A percentile compares a stretch with the other conserved stretches of the same genome.
Evolutionary conservation across 2,113 vertebrate species (phyloP).

Genomic region (Dromiciops gliroides): DNA sequence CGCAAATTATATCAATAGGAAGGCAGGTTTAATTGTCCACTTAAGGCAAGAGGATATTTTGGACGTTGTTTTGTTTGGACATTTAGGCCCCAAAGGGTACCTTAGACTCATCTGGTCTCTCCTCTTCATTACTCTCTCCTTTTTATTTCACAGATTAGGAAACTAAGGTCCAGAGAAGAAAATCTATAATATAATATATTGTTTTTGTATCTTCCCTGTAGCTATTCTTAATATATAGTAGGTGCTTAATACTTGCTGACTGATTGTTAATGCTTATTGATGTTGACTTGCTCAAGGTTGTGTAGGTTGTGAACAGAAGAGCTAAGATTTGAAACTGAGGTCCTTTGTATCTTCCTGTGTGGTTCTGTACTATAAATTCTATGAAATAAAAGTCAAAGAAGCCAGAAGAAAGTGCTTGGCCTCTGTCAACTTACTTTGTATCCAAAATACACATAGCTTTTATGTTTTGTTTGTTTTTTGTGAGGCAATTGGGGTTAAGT

Average conservation of each 20-base stretch:
- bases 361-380: not conserved
- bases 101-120: not conserved
- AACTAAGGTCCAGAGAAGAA: not conserved
- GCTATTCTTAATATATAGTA: not conserved
- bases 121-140: not conserved
- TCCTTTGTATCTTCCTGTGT: not conserved
- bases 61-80: not conserved
- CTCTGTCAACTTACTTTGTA: not conserved
- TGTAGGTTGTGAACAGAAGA: not conserved
- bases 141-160: not conserved
- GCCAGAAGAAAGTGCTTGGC: not conserved
- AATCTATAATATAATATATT: too few relatives aligned
- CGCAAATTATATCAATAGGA: not conserved
- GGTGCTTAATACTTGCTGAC: not conserved
- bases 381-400: not conserved
- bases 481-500: too few relatives aligned
- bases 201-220: not conserved
- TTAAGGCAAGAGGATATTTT: not conserved
- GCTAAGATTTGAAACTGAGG: not conserved
- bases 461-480: too few relatives aligned
- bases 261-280: not conserved
- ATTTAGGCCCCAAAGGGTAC: not conserved
- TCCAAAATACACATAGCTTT: too few relatives aligned
- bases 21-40: not conserved
- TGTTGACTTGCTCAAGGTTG: not conserved